Evolutionary conservation across 2,888 invertebrate genomes (phyloP).

Genomic region (Cantharis lateralis): DNA sequence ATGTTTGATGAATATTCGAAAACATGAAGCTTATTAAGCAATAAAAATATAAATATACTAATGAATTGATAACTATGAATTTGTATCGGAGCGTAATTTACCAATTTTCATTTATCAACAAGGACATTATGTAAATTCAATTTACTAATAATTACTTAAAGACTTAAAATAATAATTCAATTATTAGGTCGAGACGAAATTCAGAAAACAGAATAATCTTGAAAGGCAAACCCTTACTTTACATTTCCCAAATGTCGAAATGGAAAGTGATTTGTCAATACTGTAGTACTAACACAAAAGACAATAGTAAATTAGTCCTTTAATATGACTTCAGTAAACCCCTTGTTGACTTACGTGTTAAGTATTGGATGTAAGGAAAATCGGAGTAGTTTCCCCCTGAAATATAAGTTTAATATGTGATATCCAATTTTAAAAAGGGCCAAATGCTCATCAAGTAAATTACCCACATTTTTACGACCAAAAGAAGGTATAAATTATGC

Average conservation of each 20-base stretch:
- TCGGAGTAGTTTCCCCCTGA: slow-evolving; percentile 68
- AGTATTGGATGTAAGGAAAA: slow-evolving; percentile 67
- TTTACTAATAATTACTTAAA: neutral
- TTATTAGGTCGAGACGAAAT: neutral
- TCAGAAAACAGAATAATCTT: neutral
- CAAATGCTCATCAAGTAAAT: slow-evolving; percentile 26
- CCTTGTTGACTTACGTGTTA: slow-evolving; percentile 64
- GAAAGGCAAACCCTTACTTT: neutral
- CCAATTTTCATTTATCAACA: neutral
- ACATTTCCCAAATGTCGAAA: neutral
- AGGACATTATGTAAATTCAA: neutral
- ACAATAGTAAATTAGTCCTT: neutral
- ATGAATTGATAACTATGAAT: neutral
- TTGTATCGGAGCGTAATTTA: neutral
- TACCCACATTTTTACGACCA: neutral
- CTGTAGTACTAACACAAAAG: neutral
- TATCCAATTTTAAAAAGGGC: slow-evolving; percentile 30
- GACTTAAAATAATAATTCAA: neutral
- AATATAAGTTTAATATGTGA: slow-evolving; percentile 45
- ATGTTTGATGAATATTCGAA: neutral
- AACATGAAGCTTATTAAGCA: neutral
- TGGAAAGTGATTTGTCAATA: neutral
- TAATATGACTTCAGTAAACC: neutral
- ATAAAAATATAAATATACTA: neutral
- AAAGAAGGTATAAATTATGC: neutral